phyloP scores from a whole-genome alignment of 2,113 vertebrate species.

The Anseranas semipalmata region DNA sequence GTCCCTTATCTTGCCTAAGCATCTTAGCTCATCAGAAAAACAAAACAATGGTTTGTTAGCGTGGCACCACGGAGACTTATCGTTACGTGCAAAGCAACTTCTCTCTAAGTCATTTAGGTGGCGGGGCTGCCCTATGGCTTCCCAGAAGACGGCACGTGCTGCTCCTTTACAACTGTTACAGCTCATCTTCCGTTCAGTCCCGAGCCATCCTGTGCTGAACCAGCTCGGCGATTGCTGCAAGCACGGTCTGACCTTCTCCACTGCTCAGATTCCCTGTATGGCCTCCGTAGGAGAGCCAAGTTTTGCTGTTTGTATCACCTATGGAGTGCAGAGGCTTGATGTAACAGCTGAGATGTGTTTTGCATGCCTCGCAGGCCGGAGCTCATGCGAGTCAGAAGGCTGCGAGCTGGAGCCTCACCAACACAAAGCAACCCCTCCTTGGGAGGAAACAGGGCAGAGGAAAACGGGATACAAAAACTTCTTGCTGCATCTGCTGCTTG shows the following conservation, averaged over 20 bases:
- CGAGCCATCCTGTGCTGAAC: not conserved
- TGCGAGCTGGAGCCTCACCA: not conserved
- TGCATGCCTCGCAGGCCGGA: rapidly evolving
- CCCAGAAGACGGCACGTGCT: not conserved
- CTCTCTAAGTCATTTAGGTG: rapidly evolving
- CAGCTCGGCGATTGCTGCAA: not conserved
- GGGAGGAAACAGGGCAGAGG: not conserved
- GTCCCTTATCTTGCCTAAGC: not conserved
- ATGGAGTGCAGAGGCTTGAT: rapidly evolving
- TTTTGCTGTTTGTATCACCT: not conserved
- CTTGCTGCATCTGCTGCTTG: not conserved
- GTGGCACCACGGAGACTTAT: not conserved
- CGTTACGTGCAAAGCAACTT: no score
- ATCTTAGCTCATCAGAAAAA: not conserved
- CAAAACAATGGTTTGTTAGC: not conserved
- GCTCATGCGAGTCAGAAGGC: not conserved
- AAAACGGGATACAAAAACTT: not conserved
- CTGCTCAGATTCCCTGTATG: not conserved
- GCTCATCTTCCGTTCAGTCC: not conserved
- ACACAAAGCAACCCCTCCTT: not conserved
- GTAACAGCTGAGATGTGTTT: not conserved
- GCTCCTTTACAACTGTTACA: not conserved
- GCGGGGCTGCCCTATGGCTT: not conserved
- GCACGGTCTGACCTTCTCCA: not conserved
- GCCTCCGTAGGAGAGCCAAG: rapidly evolving